Base-by-base conservation (phyloP, 2,797 vertebrate species). In the Paedocypris micromegethes region DNA sequence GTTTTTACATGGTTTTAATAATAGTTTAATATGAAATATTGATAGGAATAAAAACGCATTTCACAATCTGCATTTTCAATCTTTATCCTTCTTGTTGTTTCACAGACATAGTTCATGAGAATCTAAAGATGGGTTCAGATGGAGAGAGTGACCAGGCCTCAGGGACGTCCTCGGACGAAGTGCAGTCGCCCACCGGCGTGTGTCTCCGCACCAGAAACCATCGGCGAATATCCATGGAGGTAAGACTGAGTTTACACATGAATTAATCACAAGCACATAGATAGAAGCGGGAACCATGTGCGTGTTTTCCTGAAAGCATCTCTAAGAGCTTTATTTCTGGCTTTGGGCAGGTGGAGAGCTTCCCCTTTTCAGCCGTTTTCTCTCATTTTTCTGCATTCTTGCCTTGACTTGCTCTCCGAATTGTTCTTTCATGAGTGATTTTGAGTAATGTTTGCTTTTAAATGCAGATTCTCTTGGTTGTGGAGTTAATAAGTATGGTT, bases 101-200 rank as follows among this genome's bases (percentile, higher is more conserved):
- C 5, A 4, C 69, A 98, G 96, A 98, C 86, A 98, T 98, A 66
- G 96, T 98, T 70, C 96, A 98, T 65, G 96, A 98, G 87, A 98
- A 98, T 84, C 85, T 98, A 81, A 98, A 98, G 90, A 98, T 98
- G 92, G 96, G 96, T 59, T 98, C 96, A 2, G 96, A 98, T 49
- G 96, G 96, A 50, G 96, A 98, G 87, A 98, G 96, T 76, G 96
- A 98, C 86, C 96, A 98, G 84, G 95, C 96, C 8, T 98, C 96
- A 9, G 96, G 96, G 77, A 98, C 96, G 0, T 98, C 96, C n/a
- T 98, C 96, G 8, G 96, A 98, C 77, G 96, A 98, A 89, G 93
- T 98, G 60, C 96, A 98, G 70, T 98, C 95, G 65, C 96, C 96
- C 4, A 98, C 94, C 2, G 95, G 95, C 4, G 96, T 98, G 80